Conservation (phyloP, 2,888 invertebrate genomes). For the Melanostoma scalare region DNA sequence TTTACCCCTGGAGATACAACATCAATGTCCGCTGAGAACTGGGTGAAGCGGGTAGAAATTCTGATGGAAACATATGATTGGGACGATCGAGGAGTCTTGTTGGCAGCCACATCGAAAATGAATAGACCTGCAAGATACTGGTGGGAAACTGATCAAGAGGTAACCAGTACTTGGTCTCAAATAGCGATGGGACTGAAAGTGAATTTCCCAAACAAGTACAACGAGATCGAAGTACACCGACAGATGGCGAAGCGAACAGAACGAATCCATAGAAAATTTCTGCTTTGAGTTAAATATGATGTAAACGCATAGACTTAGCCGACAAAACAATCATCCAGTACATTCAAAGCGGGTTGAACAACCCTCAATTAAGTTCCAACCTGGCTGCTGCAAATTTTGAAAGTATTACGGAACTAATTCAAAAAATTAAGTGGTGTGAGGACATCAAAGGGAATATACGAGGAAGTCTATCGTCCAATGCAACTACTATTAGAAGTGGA, state of each 20-base stretch:
- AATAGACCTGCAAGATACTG: slow-evolving; percentile 16
- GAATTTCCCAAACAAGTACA: slow-evolving; percentile 9
- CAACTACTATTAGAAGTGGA: background rate
- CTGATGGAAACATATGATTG: slow-evolving; percentile 17
- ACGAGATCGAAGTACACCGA: slow-evolving; percentile 28
- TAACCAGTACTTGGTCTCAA: slow-evolving; percentile 18
- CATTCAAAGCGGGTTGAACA: slow-evolving; percentile 25
- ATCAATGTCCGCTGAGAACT: slow-evolving; percentile 13
- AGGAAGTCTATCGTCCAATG: background rate
- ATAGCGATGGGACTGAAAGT: slow-evolving; percentile 7
- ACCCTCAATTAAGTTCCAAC: slow-evolving; percentile 26
- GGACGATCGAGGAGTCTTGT: slow-evolving; percentile 19
- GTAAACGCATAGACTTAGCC: slow-evolving; percentile 7
- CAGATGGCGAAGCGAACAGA: slow-evolving; percentile 10
- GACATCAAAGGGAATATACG: slow-evolving; percentile 9
- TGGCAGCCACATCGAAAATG: slow-evolving; percentile 28
- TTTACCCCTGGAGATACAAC: too few relatives aligned
- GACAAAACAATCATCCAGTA: slow-evolving; percentile 29
- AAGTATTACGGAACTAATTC: slow-evolving; percentile 23
- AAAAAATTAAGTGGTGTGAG: slow-evolving; percentile 24
- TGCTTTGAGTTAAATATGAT: slow-evolving; percentile 32
- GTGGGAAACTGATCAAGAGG: slow-evolving; percentile 29
- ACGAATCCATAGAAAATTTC: slow-evolving; percentile 22
- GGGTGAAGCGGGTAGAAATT: background rate
- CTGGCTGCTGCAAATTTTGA: slow-evolving; percentile 17